Evolutionary conservation across 1,140 invertebrate species (phyloP).

Genomic region (Hylaeus volcanicus): DNA sequence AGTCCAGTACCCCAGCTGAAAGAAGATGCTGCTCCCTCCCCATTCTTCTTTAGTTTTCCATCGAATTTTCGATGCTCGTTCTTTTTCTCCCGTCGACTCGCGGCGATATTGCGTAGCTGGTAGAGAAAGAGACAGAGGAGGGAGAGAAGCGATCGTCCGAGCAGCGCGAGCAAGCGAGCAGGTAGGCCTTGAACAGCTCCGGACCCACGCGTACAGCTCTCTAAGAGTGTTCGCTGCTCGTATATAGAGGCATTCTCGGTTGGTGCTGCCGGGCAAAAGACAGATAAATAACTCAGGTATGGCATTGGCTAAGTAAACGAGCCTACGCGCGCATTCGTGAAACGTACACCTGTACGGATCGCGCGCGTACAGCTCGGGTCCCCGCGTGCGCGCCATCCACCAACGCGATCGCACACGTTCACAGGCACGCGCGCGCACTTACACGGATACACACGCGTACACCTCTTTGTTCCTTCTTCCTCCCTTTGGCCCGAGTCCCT

Average conservation of each 20-base stretch:
- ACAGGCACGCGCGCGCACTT: background rate
- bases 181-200: constrained; percentile 70
- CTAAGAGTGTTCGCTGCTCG: constrained; percentile 63
- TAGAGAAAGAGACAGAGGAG: constrained; percentile 6
- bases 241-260: constrained; percentile 73
- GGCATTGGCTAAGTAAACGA: constrained; percentile 79
- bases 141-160: constrained; percentile 54
- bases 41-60: constrained; percentile 1
- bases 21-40: no score
- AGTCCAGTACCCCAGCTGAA: no score
- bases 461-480: background rate
- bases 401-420: background rate
- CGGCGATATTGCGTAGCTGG: constrained; percentile 31
- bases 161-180: constrained; percentile 52
- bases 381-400: constrained; percentile 1
- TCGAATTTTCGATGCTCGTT: constrained; percentile 23
- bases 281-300: constrained; percentile 79
- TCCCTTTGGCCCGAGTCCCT: background rate
- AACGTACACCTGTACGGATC: constrained; percentile 72
- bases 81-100: constrained; percentile 16
- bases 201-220: constrained; percentile 60
- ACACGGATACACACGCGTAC: no score
- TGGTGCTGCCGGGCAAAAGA: constrained; percentile 76
- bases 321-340: constrained; percentile 73
- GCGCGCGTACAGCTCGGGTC: constrained; percentile 26